Evolutionary conservation across 2,888 invertebrate genomes (phyloP).

Genomic region (Spatulosminthurus flaviceps): DNA sequence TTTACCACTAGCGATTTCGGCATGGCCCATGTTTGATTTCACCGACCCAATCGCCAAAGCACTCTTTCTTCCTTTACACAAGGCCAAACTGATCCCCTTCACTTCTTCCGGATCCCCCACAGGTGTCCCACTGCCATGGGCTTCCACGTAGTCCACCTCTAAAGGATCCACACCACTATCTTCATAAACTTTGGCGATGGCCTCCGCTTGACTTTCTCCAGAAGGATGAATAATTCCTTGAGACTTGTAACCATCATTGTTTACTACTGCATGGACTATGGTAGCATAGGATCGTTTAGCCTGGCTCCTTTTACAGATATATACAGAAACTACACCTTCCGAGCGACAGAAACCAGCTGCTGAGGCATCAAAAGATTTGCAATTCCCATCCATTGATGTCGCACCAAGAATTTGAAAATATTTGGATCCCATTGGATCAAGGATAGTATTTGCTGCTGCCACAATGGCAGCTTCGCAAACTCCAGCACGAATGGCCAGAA

Average conservation of each 20-base stretch:
- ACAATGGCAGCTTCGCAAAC: no score
- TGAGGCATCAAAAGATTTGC: constrained; percentile 70
- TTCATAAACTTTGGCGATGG: constrained; percentile 73
- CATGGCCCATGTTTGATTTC: constrained; percentile 94
- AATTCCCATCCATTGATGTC: not conserved
- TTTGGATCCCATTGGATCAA: no score
- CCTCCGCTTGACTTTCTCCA: constrained; percentile 62
- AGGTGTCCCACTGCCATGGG: constrained; percentile 87
- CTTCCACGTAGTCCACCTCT: constrained; percentile 81
- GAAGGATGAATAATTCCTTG: constrained; percentile 66
- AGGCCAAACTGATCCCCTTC: constrained; percentile 89
- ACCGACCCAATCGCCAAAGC: constrained; percentile 93
- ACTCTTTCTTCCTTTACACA: constrained; percentile 66
- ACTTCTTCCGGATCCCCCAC: constrained; percentile 97
- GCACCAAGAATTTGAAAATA: no score
- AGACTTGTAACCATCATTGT: constrained; percentile 86
- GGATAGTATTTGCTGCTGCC: no score
- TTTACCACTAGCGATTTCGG: constrained; percentile 70
- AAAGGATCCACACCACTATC: constrained; percentile 77
- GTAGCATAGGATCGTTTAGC: constrained; percentile 87
- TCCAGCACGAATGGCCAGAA: no score
- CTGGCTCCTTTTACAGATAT: constrained; percentile 79
- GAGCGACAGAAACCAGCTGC: constrained; percentile 90
- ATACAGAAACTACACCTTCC: constrained; percentile 84
- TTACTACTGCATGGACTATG: constrained; percentile 85